Evolutionary conservation across 2,113 vertebrate genomes (phyloP).

Genomic region (Pteruthius melanotis): DNA sequence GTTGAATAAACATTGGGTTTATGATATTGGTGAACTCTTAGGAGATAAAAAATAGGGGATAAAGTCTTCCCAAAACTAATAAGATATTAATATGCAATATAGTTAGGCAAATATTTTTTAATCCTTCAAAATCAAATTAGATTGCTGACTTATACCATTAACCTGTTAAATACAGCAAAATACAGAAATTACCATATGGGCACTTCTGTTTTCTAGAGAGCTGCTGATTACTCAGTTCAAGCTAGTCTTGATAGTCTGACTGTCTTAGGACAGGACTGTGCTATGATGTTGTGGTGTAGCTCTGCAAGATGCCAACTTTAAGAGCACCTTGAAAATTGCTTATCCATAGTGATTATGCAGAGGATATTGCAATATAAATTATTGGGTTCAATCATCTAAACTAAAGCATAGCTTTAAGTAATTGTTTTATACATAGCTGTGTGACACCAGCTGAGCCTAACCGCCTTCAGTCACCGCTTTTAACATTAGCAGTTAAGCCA

Average conservation of each 20-base stretch:
- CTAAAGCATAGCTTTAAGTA: conserved; percentile 15
- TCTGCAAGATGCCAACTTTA: not conserved
- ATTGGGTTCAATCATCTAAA: not conserved
- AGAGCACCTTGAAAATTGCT: not conserved
- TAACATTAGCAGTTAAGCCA: conserved; percentile 31
- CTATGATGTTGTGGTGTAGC: not conserved
- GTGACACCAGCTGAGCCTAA: conserved; percentile 19
- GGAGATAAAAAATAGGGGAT: not conserved
- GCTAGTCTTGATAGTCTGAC: not conserved
- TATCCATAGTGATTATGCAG: not conserved
- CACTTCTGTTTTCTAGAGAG: not conserved
- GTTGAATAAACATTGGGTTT: conserved; percentile 18
- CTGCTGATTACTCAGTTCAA: not conserved
- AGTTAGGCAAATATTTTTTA: conserved; percentile 3
- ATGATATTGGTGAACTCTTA: not conserved
- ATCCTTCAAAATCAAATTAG: not conserved
- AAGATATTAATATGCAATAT: not conserved
- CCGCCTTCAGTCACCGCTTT: conserved; percentile 12
- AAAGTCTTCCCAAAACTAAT: not conserved
- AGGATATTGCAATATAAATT: not conserved
- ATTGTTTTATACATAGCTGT: not conserved
- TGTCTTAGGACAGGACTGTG: not conserved
- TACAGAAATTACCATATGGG: not conserved
- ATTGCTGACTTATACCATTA: not conserved
- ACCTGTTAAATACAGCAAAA: not conserved